Evolutionary conservation across 35 echinoderm and acorn worm genomes (phyloP).

Genomic region (Diadema setosum): DNA sequence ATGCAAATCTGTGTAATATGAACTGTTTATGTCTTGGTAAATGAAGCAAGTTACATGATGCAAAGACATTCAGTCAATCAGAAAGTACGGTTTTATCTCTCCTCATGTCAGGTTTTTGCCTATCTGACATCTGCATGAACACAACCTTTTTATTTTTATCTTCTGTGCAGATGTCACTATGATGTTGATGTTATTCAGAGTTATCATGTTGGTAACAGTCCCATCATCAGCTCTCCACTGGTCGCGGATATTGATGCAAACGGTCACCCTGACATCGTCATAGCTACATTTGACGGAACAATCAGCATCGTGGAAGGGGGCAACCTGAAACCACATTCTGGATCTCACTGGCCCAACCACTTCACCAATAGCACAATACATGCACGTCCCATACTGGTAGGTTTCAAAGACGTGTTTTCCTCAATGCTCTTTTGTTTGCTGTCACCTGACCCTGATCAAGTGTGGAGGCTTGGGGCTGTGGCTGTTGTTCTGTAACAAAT

Average conservation of each 20-base stretch:
- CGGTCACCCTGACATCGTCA: slow-evolving; percentile 27
- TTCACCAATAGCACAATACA: slow-evolving; percentile 54
- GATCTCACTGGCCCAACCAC: slow-evolving; percentile 59
- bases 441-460: neutral
- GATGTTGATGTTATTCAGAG: slow-evolving; percentile 53
- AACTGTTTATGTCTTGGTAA: no score
- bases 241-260: slow-evolving; percentile 73
- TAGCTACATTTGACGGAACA: slow-evolving; percentile 46
- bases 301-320: slow-evolving; percentile 39
- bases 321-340: slow-evolving; percentile 22
- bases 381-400: slow-evolving; percentile 68
- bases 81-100: no score
- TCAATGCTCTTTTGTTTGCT: neutral
- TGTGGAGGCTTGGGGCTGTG: neutral
- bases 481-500: no score
- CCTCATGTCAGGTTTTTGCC: no score
- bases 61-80: no score
- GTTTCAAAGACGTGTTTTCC: neutral
- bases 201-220: slow-evolving; percentile 49
- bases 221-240: slow-evolving; percentile 24
- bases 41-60: no score
- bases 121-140: no score
- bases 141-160: neutral
- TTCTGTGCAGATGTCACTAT: slow-evolving; percentile 35
- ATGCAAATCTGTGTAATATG: no score